Conservation (phyloP, 2,113 vertebrate genomes). For the Dascyllus trimaculatus region DNA sequence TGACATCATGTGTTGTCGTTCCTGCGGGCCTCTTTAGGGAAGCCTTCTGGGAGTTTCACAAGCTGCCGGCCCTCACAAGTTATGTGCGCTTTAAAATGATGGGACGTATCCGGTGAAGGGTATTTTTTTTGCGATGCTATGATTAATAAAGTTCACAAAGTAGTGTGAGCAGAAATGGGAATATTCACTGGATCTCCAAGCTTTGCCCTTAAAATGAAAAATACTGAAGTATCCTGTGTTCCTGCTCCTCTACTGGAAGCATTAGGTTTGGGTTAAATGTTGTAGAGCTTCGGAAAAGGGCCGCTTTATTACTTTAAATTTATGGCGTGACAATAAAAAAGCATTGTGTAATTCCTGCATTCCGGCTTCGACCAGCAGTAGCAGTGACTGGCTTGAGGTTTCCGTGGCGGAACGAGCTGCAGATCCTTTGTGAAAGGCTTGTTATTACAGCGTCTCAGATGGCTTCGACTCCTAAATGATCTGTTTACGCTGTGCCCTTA, state of each 20-base stretch:
- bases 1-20: conserved; percentile 54
- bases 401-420: conserved; percentile 2
- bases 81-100: background rate
- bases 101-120: background rate
- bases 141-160: too few relatives aligned
- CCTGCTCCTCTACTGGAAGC: background rate
- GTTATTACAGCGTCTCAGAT: conserved; percentile 10
- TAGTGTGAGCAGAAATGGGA: conserved; percentile 10
- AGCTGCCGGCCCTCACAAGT: background rate
- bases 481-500: background rate
- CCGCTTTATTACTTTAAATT: background rate
- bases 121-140: background rate
- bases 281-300: background rate
- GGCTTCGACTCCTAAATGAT: conserved; percentile 6
- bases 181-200: conserved; percentile 3
- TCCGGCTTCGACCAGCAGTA: background rate
- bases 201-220: background rate
- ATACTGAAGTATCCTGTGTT: background rate
- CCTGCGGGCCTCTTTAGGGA: background rate
- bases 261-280: background rate
- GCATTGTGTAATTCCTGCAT: background rate
- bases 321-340: background rate
- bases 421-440: background rate
- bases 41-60: background rate
- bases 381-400: conserved; percentile 16